Percentiles rank a stretch among this genome's conserved stretches.
Conservation (phyloP, 1,140 invertebrate species). For the Aricia agestis region DNA sequence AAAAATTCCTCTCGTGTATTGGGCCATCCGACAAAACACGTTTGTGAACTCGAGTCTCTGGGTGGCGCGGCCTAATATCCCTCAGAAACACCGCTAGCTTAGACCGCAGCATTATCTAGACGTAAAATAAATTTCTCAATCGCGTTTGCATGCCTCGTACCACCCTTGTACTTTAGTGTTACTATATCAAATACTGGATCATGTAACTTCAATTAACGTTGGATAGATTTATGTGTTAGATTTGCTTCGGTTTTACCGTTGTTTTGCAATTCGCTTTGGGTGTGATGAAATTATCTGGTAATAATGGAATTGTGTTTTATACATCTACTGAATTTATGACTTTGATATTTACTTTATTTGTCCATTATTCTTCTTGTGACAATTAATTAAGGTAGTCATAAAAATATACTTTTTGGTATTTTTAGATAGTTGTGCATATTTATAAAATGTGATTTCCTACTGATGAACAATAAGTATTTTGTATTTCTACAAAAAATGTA, state of each 20-base stretch:
- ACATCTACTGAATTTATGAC: neutral
- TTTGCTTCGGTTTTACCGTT: constrained; percentile 1
- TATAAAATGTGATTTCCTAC: no score
- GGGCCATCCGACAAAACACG: constrained; percentile 38
- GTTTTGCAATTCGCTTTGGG: neutral
- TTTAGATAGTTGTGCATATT: no score
- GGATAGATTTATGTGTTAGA: constrained; percentile 12
- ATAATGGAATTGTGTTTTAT: constrained; percentile 3
- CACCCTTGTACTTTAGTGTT: constrained; percentile 10
- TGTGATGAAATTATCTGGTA: neutral
- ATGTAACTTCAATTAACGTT: constrained; percentile 15
- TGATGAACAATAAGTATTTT: no score
- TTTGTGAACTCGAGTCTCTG: constrained; percentile 51
- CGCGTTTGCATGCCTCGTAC: constrained; percentile 12
- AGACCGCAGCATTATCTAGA: constrained; percentile 31
- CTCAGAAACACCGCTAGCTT: constrained; percentile 42
- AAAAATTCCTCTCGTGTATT: constrained; percentile 30
- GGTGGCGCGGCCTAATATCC: constrained; percentile 56
- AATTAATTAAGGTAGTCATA: no score
- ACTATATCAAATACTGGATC: constrained; percentile 15
- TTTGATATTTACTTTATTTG: no score
- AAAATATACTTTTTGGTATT: no score
- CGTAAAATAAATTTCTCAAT: constrained; percentile 15
- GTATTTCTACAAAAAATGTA: neutral
- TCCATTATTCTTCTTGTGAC: no score